Base-by-base conservation (phyloP, 1,140 invertebrate species). In the Ceratina calcarata region DNA sequence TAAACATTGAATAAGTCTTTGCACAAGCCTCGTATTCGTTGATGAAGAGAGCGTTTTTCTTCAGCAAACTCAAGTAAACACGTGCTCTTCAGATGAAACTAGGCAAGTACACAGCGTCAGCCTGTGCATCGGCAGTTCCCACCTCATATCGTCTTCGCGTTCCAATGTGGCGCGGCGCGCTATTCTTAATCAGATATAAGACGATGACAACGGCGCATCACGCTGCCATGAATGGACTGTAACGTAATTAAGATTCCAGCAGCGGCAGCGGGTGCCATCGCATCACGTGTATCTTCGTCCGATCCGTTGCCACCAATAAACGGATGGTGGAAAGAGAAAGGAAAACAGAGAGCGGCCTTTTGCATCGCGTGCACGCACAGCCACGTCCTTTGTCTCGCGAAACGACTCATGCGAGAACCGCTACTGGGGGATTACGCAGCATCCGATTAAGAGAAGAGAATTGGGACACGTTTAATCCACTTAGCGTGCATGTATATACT, bases 171-270 rank as follows among this genome's bases (percentile, higher is more conserved):
- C n/a, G 15, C 32, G 55, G 15, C n/a, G 12, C 37, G 20, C 16
- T 10, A 7, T 18, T 57, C 20, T 68, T 81, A 76, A 78, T 73
- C 71, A 27, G 65, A 77, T 67, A 51, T n/a, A 53, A 24, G 58
- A 73, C 60, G 75, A 71, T 20, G 71, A 81, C 66, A 78, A 77
- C 64, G 81, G 57, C 32, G 69, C 84, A 85, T 87, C 85, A 82
- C 37, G 78, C 67, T 79, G 86, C 81, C 84, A 86, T 85, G 86
- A 89, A 90, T 88, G 87, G 83, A 81, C 81, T 81, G 80, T 84
- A 83, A 86, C 65, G 88, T 90, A 87, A 90, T 90, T 90, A 89
- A 89, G 87, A 90, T 90, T 90, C 89, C 85, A 83, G 72, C 13
- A 66, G 74, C 68, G 78, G 70, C 66, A 71, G 62, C 68, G 72